Base-by-base conservation (phyloP, 2,888 invertebrate genomes). In the Euproctis similis region DNA sequence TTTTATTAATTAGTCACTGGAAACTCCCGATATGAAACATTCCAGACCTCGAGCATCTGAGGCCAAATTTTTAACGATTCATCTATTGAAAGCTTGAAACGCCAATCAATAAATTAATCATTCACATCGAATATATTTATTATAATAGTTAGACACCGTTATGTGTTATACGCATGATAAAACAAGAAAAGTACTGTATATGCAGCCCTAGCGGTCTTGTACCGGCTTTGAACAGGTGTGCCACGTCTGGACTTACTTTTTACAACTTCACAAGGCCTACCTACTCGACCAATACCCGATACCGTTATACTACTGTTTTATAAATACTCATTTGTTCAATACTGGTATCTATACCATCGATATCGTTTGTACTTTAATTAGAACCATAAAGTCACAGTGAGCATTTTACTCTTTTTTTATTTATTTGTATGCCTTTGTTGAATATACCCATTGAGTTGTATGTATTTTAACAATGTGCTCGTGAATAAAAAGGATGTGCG, bases 201-300 rank as follows among this genome's bases (percentile, higher is more conserved):
- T 29, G 35, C 29, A 19, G 27, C 31, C 29, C 26, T 48, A 50
- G 46, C 50, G 51, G 41, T 25, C 11, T 31, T 26, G 30, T 31
- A n/a, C 32, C 21, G 33, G 31, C 31, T 24, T 18, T 28, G 28
- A 44, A 31, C 44, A 49, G 42, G 46, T 45, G 46, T 24, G 31
- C 9, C 31, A 16, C 16, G 28, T 22, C 18, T 24, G 25, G 24
- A 29, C 34, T 31, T 39, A 23, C n/a, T 3, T n/a, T n/a, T 4
- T 23, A 32, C n/a, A n/a, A n/a, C n/a, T n/a, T n/a, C n/a, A n/a
- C n/a, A n/a, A n/a, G n/a, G n/a, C n/a, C n/a, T n/a, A n/a, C n/a
- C n/a, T n/a, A n/a, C n/a, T n/a, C n/a, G n/a, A n/a, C n/a, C n/a
- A n/a, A n/a, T n/a, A n/a, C n/a, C n/a, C 28, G 8, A 24, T 29